phyloP scores from a whole-genome alignment of 2,888 invertebrate genomes.

The Apodemia duryi region DNA sequence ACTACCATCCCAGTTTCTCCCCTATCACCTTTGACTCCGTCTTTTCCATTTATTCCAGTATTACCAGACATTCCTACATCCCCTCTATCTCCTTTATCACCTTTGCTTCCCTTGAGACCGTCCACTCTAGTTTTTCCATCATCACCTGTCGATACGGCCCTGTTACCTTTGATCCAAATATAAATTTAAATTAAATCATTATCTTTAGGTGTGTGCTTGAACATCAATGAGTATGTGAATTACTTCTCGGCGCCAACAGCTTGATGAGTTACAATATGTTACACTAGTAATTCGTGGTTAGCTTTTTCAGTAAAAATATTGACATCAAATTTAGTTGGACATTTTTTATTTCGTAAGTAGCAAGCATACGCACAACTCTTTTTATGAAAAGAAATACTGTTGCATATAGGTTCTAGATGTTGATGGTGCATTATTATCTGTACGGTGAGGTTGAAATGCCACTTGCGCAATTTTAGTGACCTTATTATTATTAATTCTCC shows the following conservation, averaged over 20 bases:
- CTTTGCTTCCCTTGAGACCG: not conserved
- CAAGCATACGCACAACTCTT: too few species aligned
- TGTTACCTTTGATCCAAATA: not conserved
- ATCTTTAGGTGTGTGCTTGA: not conserved
- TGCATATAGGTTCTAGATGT: too few species aligned
- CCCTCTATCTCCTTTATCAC: not conserved
- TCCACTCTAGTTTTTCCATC: too few species aligned
- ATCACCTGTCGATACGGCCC: not conserved
- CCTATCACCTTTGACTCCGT: not conserved
- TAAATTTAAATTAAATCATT: not conserved
- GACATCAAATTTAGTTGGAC: too few species aligned
- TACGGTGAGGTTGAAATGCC: too few species aligned
- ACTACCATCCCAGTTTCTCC: not conserved
- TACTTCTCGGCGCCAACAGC: not conserved
- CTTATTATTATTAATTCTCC: not conserved
- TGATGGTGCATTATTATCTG: too few species aligned
- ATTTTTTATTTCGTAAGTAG: too few species aligned
- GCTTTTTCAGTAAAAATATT: too few species aligned
- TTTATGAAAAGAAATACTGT: too few species aligned
- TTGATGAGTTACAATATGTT: too few species aligned
- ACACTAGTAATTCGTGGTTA: too few species aligned
- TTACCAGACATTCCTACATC: not conserved
- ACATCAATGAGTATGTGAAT: not conserved
- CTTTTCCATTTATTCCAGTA: not conserved
- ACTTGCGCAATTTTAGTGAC: too few species aligned